Conservation (phyloP, 2,888 invertebrate genomes). For the Zaprionus bogoriensis region DNA sequence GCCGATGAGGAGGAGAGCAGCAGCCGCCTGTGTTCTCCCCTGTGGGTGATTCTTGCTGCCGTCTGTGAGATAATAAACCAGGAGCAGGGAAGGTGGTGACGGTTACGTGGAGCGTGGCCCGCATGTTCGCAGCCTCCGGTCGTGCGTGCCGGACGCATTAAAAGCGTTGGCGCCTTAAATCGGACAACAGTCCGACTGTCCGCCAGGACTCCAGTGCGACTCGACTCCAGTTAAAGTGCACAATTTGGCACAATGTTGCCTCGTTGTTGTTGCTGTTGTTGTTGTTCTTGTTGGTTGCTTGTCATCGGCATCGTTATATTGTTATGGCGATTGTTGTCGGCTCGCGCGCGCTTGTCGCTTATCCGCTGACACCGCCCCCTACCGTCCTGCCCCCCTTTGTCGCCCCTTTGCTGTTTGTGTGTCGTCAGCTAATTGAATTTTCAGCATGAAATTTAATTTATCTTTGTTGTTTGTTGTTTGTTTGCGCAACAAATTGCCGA, state of each 20-base stretch:
- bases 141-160: slow-evolving; percentile 66
- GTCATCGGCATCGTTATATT: slow-evolving; percentile 76
- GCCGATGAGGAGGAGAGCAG: not conserved
- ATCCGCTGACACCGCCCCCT: slow-evolving; percentile 16
- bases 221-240: slow-evolving; percentile 57
- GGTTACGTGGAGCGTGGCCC: not conserved
- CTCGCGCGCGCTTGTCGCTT: slow-evolving; percentile 29
- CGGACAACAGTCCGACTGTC: slow-evolving; percentile 14
- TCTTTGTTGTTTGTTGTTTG: slow-evolving; percentile 73
- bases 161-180: slow-evolving; percentile 61
- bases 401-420: slow-evolving; percentile 42
- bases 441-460: slow-evolving; percentile 78
- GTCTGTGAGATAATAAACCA: slow-evolving; percentile 34
- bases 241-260: slow-evolving; percentile 72
- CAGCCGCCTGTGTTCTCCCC: slow-evolving; percentile 22
- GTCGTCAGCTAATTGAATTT: slow-evolving; percentile 79
- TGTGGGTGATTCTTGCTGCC: slow-evolving; percentile 3
- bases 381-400: slow-evolving; percentile 12
- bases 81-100: slow-evolving; percentile 7
- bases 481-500: slow-evolving; percentile 63
- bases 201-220: not conserved
- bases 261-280: slow-evolving; percentile 23
- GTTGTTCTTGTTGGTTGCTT: slow-evolving; percentile 50
- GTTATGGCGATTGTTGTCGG: slow-evolving; percentile 68
- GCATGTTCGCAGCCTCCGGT: slow-evolving; percentile 4